These are phyloP conservation scores for Sarcophaga rosellei DNA, from an alignment of 2,888 invertebrate species.

Conservation along the genomic window DNA sequence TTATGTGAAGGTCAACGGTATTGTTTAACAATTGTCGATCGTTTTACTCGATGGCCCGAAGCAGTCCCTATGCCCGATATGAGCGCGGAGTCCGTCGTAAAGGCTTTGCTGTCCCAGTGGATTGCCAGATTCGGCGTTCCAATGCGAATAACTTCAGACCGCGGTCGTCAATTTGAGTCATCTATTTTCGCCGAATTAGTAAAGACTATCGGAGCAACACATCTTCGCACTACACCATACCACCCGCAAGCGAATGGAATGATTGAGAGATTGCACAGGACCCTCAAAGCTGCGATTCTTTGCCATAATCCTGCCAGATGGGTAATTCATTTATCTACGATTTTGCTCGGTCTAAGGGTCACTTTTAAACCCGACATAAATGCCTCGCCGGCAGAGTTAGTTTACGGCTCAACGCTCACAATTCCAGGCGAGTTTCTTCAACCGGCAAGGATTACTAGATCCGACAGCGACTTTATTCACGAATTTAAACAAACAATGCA, in stretches of 20 bases:
- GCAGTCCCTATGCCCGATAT: conserved; percentile 49
- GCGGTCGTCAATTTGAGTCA: conserved; percentile 38
- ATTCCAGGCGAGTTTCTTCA: conserved; percentile 43
- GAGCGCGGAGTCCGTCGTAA: conserved; percentile 41
- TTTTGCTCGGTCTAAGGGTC: conserved; percentile 36
- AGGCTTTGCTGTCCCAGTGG: conserved; percentile 17
- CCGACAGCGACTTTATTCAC: neutral
- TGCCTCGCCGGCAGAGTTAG: conserved; percentile 26
- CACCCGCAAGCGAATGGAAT: conserved; percentile 36
- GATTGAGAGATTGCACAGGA: conserved; percentile 39
- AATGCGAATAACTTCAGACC: conserved; percentile 18
- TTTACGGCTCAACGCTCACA: conserved; percentile 37
- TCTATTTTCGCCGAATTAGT: conserved; percentile 19
- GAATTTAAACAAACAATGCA: conserved; percentile 29
- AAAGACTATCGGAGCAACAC: conserved; percentile 35
- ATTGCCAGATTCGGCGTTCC: conserved; percentile 48
- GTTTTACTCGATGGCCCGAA: conserved; percentile 25
- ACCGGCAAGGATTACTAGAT: neutral
- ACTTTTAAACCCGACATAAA: conserved; percentile 35
- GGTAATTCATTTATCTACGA: conserved; percentile 28
- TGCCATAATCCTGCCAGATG: conserved; percentile 38
- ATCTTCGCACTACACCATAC: conserved; percentile 26
- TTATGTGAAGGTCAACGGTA: conserved; percentile 19
- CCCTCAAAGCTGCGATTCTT: conserved; percentile 32
- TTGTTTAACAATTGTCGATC: conserved; percentile 12